Evolutionary conservation across 1,140 invertebrate species (phyloP), one percentile per base, ranked within the genome.

Genomic region (Streblospio benedicti): DNA sequence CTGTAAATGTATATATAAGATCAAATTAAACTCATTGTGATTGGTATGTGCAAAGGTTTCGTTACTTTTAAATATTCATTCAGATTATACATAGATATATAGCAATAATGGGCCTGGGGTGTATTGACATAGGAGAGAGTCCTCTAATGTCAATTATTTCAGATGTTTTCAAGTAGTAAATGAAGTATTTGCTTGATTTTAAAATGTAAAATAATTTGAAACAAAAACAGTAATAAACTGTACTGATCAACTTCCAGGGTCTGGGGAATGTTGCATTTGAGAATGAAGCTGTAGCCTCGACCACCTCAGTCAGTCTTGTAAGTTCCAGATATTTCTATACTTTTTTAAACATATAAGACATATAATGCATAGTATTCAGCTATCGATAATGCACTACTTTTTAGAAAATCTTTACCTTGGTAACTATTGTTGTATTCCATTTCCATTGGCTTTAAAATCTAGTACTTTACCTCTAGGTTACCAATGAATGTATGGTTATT

Each of bases 251-350:
- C 38, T 62, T 65, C 2, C 61, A 73, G 71, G 71, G 71, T 45
- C 60, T 73, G 12, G 60, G 64, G 45, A 59, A 59, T 4, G 62
- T 73, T 20, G 45, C 61, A 35, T 71, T 73, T 49, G 67, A 68
- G 31, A 60, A 62, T 25, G 61, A 64, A 16, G 6, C 66, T 4
- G 65, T 65, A 4, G 58, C 38, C 1, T 23, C 57, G 12, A 59
- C 58, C 18, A 67, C 70, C 0, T 62, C 62, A 50, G 69, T 73
- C n/a, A 73, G 68, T 57, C 57, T 72, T 64, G 70, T 73, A 60
- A 65, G 70, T 63, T 12, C 9, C 25, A 12, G 12, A 23, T 9
- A 16, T 12, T 25, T 27, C 32, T 5, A 30, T 28, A n/a, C n/a
- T n/a, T n/a, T n/a, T n/a, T n/a, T n/a, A 51, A 9, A 25, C 25